These are phyloP conservation scores for Prionailurus viverrinus DNA, from an alignment of 2,113 vertebrate species.

Conservation along the genomic window DNA sequence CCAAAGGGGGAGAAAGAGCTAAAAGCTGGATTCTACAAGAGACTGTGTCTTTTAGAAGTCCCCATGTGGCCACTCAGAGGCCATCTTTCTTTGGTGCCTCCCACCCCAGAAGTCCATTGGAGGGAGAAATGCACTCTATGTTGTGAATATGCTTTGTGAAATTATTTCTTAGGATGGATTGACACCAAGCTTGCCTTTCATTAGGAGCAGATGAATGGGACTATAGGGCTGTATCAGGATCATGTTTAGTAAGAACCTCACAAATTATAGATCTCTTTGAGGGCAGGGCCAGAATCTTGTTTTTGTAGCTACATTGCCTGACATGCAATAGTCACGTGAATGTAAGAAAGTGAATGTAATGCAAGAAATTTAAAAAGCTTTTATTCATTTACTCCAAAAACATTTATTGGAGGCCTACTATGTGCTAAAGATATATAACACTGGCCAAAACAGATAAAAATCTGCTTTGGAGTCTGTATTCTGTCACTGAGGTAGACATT, in stretches of 20 bases:
- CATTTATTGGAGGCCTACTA: not conserved
- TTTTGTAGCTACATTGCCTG: not conserved
- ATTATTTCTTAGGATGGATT: fast-evolving
- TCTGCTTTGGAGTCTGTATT: fast-evolving
- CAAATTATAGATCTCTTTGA: not conserved
- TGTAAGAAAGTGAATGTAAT: not conserved
- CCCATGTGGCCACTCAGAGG: not conserved
- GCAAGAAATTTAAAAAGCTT: not conserved
- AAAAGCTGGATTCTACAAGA: not conserved
- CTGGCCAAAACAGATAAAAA: not conserved
- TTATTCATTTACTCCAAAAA: not conserved
- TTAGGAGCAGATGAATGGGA: not conserved
- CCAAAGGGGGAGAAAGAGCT: fast-evolving
- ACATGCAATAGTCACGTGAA: fast-evolving
- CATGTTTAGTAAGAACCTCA: fast-evolving
- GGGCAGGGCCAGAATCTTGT: fast-evolving
- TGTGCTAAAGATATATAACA: no score
- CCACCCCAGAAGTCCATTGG: fast-evolving
- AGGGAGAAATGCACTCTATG: not conserved
- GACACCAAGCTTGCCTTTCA: not conserved
- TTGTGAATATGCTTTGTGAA: no score
- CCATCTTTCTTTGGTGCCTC: no score
- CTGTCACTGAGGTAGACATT: not conserved
- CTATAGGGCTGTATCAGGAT: fast-evolving
- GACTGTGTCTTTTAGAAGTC: not conserved